These are phyloP conservation scores for Orycteropus afer DNA, from an alignment of 2,113 vertebrate genomes.

Conservation along the genomic window DNA sequence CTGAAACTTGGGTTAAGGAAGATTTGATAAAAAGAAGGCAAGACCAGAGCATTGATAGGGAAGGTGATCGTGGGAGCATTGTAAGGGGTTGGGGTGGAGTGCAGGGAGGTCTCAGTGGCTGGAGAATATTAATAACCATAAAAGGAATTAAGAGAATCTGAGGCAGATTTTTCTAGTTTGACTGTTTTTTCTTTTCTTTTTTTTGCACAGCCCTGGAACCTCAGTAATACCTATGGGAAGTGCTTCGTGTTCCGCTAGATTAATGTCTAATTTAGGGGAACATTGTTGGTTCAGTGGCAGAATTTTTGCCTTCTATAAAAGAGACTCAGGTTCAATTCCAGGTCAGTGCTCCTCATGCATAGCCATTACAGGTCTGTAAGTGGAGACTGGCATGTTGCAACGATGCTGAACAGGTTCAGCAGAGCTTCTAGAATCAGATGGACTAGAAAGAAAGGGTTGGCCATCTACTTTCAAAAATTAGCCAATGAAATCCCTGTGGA, in stretches of 20 bases:
- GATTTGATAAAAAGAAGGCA: neutral
- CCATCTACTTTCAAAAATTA: neutral
- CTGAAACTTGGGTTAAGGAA: neutral
- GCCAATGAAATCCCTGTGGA: neutral
- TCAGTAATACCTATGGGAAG: neutral
- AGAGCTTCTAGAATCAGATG: neutral
- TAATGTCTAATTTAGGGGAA: neutral
- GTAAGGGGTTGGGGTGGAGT: too few species aligned
- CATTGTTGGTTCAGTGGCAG: neutral
- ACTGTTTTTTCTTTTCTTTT: slow-evolving; percentile 32
- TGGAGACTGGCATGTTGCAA: neutral
- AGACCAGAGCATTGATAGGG: neutral
- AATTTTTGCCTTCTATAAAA: neutral
- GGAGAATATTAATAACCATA: neutral
- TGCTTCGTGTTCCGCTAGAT: slow-evolving; percentile 7
- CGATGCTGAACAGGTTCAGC: neutral
- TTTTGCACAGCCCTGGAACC: neutral
- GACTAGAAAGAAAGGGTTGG: neutral
- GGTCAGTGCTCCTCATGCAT: neutral
- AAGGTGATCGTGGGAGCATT: neutral
- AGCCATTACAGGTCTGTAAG: neutral
- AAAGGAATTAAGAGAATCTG: neutral
- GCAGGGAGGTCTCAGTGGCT: neutral
- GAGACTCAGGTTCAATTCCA: neutral
- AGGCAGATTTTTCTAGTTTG: slow-evolving; percentile 32